These are phyloP conservation scores for Vanessa tameamea DNA, from an alignment of 1,140 invertebrate species.

Conservation along the genomic window DNA sequence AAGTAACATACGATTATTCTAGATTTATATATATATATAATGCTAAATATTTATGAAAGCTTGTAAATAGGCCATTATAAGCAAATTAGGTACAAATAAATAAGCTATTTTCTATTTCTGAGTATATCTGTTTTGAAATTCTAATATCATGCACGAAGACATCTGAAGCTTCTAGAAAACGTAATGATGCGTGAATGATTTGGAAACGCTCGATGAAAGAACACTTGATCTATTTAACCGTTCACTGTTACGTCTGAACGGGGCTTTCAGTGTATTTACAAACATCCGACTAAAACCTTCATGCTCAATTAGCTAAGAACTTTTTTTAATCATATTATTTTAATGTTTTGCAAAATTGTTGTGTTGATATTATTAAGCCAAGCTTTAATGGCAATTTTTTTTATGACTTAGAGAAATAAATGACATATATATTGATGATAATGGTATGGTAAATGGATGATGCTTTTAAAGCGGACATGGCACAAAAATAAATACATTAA, in stretches of 20 bases:
- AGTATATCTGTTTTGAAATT: conserved; percentile 53
- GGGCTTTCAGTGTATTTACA: conserved; percentile 33
- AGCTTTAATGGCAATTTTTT: too few relatives aligned
- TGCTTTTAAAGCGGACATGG: too few relatives aligned
- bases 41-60: too few relatives aligned
- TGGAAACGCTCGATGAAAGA: conserved; percentile 50
- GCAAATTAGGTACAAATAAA: conserved; percentile 3
- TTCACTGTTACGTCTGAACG: conserved; percentile 49
- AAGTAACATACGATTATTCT: too few relatives aligned
- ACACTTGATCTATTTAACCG: conserved; percentile 58
- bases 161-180: conserved; percentile 33
- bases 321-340: conserved; percentile 30
- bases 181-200: conserved; percentile 61
- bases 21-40: too few relatives aligned
- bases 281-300: conserved; percentile 31
- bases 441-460: too few relatives aligned
- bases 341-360: background rate
- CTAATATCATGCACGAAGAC: conserved; percentile 50
- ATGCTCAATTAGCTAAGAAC: conserved; percentile 15
- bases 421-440: too few relatives aligned
- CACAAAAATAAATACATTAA: background rate
- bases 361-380: too few relatives aligned
- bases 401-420: too few relatives aligned
- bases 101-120: conserved; percentile 44
- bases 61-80: too few relatives aligned